Evolutionary conservation across 2,797 vertebrate genomes (phyloP).

Genomic region (Myotis pilosus): DNA sequence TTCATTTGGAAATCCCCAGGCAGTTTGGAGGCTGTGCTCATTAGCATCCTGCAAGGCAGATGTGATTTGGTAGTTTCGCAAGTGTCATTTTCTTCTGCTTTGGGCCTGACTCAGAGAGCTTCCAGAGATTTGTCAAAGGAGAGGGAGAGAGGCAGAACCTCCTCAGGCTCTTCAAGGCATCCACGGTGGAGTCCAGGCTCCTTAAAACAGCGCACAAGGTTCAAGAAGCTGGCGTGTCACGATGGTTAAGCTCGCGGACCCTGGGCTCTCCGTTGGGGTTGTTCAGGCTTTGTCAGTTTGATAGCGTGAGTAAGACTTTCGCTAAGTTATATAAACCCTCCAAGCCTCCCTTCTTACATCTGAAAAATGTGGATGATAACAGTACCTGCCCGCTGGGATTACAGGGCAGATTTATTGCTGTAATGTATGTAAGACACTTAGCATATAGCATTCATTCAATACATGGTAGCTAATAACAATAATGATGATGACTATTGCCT

Average conservation of each 20-base stretch:
- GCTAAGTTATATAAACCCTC: neutral
- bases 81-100: constrained; percentile 51
- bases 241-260: neutral
- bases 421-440: neutral
- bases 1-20: constrained; percentile 54
- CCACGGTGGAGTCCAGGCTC: neutral
- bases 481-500: neutral
- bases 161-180: neutral
- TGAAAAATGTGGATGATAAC: neutral
- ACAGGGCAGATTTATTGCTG: neutral
- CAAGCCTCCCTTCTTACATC: neutral
- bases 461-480: neutral
- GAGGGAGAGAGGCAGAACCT: neutral
- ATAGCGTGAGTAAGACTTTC: neutral
- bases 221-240: neutral
- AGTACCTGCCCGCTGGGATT: neutral
- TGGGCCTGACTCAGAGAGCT: constrained; percentile 30
- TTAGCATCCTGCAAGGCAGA: constrained; percentile 33
- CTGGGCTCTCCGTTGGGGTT: neutral
- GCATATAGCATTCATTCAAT: neutral
- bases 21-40: constrained; percentile 9
- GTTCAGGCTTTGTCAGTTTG: neutral
- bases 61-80: neutral
- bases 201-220: neutral
- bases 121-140: constrained; percentile 55